Evolutionary conservation across 2,888 invertebrate genomes (phyloP), one percentile per base, ranked within the genome.

Genomic region (Bedellia somnulentella): DNA sequence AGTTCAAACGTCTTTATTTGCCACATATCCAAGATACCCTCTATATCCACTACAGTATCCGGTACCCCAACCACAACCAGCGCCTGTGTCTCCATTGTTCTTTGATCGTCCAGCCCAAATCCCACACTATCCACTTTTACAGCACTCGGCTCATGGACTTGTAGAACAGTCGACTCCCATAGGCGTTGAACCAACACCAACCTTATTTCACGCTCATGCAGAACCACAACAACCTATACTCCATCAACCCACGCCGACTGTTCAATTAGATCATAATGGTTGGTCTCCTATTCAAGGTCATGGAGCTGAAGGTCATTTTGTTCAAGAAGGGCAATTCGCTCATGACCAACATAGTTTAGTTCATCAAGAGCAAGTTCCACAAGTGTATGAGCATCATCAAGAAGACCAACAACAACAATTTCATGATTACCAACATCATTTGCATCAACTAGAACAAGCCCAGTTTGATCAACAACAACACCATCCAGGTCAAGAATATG

Each of bases 21-120:
- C 75, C 0, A 66, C 63, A 2, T 77, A 63, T 32, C 77, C 77
- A 4, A 54, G 66, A 37, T 71, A 63, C 42, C 76, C 75, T 1
- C 45, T 67, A 4, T 34, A 60, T 1, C 64, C 64, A 33, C 67
- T 58, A 27, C 66, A 58, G 31, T 46, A 46, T 5, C 56, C 60
- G 1, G 35, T 52, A 2, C 34, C 54, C 12, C 60, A 61, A 5
- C 5, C 44, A 2, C 31, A 41, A 1, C 39, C 42, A 1, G 28
- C 27, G 13, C 27, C 44, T 13, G 35, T 47, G 2, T 42, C 46
- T 6, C 50, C 56, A 27, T 45, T 61, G 3, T 35, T 59, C 8
- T 45, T 50, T 4, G 43, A 54, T 5, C 49, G 54, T 17, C 61
- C 66, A 4, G 13, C 25, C n/a, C 66, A 62, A 27, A 40, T 43